phyloP scores from a whole-genome alignment of 1,140 invertebrate species.

The Hermetia illucens region DNA sequence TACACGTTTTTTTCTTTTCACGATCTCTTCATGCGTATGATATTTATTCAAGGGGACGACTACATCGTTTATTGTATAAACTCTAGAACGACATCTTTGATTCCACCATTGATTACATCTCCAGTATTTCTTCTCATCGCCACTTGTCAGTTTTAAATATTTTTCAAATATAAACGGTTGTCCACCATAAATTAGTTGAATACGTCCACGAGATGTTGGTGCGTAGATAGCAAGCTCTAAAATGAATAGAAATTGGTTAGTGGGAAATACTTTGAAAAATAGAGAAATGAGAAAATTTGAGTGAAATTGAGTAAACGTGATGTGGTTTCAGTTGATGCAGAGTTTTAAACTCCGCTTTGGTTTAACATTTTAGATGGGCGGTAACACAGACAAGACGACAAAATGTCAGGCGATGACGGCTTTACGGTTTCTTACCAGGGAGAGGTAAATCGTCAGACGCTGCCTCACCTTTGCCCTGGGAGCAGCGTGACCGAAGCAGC shows the following conservation, averaged over 20 bases:
- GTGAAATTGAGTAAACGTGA: too few relatives aligned
- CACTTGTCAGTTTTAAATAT: conserved; percentile 20
- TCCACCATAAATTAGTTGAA: conserved; percentile 28
- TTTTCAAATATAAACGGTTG: conserved; percentile 31
- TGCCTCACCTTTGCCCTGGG: too few relatives aligned
- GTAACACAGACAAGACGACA: too few relatives aligned
- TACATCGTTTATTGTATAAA: conserved; percentile 26
- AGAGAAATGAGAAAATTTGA: too few relatives aligned
- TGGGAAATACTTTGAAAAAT: not conserved
- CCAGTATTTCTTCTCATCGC: conserved; percentile 28
- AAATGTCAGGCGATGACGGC: too few relatives aligned
- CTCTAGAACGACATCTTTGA: conserved; percentile 27
- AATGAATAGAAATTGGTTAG: too few relatives aligned
- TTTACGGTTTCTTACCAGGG: too few relatives aligned
- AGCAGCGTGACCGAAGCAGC: too few relatives aligned
- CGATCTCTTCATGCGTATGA: conserved; percentile 29
- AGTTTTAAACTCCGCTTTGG: too few relatives aligned
- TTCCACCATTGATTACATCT: conserved; percentile 32
- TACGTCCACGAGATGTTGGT: conserved; percentile 24
- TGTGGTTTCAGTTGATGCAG: too few relatives aligned
- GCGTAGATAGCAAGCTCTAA: conserved; percentile 23
- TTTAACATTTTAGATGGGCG: too few relatives aligned
- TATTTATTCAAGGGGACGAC: conserved; percentile 25
- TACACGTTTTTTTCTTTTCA: conserved; percentile 24
- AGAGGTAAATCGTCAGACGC: too few relatives aligned